phyloP scores from a whole-genome alignment of 2,888 invertebrate genomes.

The Apamea monoglypha region DNA sequence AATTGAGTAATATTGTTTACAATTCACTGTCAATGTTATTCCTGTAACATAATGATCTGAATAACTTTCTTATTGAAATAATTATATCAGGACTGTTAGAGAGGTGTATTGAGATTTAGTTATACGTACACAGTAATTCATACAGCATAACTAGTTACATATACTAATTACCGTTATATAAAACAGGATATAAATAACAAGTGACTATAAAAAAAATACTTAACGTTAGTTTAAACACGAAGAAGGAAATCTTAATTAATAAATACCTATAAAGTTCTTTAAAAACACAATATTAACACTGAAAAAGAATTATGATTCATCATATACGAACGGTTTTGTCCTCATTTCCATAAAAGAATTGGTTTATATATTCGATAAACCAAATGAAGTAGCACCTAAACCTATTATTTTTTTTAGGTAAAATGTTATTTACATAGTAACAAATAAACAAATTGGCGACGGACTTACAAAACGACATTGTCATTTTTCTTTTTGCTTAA shows the following conservation, averaged over 20 bases:
- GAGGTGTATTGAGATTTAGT: background rate
- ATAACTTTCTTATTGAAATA: too few species aligned
- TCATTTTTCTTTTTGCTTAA: background rate
- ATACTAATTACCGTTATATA: background rate
- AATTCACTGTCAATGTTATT: background rate
- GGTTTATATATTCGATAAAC: background rate
- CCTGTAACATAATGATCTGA: background rate
- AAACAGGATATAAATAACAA: background rate
- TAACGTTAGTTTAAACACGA: background rate
- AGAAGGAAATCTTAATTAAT: background rate
- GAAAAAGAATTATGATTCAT: background rate
- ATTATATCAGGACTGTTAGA: background rate
- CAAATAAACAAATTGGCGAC: background rate
- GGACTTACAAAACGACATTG: background rate
- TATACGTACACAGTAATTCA: too few species aligned
- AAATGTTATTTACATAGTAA: background rate
- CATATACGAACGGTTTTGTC: background rate
- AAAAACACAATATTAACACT: background rate
- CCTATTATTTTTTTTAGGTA: background rate
- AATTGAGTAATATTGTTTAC: background rate
- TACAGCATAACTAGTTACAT: background rate
- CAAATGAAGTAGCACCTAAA: background rate
- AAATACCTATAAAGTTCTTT: background rate
- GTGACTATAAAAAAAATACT: background rate
- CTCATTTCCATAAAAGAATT: slow-evolving; percentile 17